Evolutionary conservation across 1,140 invertebrate species (phyloP).

Genomic region (Drosophila tropicalis): DNA sequence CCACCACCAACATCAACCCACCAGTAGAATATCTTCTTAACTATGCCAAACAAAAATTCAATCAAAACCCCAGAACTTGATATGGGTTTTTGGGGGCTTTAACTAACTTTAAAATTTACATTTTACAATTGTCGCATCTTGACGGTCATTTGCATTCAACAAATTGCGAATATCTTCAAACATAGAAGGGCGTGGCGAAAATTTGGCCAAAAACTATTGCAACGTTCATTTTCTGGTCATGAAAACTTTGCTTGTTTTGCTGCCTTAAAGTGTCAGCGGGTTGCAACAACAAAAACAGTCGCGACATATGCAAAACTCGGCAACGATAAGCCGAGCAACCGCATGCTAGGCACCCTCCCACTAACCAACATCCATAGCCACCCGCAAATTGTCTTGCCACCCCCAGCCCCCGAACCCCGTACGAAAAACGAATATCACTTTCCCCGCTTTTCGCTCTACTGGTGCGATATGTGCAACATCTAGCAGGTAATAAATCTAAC

Average conservation of each 20-base stretch:
- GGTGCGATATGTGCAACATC: slow-evolving; percentile 76
- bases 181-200: slow-evolving; percentile 21
- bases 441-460: slow-evolving; percentile 11
- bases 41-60: neutral
- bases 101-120: neutral
- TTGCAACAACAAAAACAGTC: slow-evolving; percentile 47
- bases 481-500: slow-evolving; percentile 80
- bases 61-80: neutral
- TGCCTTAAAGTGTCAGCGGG: slow-evolving; percentile 58
- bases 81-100: neutral
- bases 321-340: slow-evolving; percentile 56
- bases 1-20: no score
- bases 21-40: no score
- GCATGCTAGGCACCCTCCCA: slow-evolving; percentile 33
- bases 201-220: slow-evolving; percentile 8
- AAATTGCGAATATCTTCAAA: slow-evolving; percentile 17
- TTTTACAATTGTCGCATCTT: neutral
- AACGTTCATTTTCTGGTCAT: slow-evolving; percentile 32
- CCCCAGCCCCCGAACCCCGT: neutral
- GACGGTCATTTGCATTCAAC: slow-evolving; percentile 23
- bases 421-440: neutral
- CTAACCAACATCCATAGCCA: slow-evolving; percentile 16
- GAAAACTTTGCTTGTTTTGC: slow-evolving; percentile 45
- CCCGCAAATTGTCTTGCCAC: neutral
- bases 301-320: slow-evolving; percentile 75